Conservation (phyloP, 2,113 vertebrate species). For the Muntiacus muntjak region DNA sequence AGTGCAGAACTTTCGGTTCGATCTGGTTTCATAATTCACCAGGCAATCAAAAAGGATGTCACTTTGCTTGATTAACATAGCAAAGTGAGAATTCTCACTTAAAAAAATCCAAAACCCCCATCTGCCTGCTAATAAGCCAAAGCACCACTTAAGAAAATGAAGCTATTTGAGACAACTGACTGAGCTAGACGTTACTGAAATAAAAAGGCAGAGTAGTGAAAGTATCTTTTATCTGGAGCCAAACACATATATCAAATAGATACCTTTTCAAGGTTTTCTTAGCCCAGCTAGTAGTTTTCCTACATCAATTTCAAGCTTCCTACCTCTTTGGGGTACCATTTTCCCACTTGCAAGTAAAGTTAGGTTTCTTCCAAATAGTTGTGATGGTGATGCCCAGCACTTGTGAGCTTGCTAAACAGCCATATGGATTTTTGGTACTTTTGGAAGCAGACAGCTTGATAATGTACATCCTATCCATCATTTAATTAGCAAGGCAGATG, state of each 20-base stretch:
- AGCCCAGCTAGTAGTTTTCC: not conserved
- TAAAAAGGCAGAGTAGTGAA: not conserved
- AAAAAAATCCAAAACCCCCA: not conserved
- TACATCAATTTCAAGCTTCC: not conserved
- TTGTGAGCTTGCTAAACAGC: conserved; percentile 51
- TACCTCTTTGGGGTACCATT: not conserved
- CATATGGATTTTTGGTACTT: conserved; percentile 43
- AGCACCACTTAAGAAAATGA: not conserved
- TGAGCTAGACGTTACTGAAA: not conserved
- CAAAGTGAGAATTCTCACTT: conserved; percentile 35
- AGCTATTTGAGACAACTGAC: not conserved
- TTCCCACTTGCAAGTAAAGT: not conserved
- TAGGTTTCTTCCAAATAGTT: conserved; percentile 44
- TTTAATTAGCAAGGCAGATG: conserved; percentile 19
- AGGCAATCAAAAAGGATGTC: not conserved
- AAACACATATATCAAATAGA: not conserved
- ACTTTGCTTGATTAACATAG: not conserved
- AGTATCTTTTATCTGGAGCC: not conserved
- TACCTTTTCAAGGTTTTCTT: not conserved
- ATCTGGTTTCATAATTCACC: not conserved
- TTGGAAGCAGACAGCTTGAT: conserved; percentile 12
- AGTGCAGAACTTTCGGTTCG: not conserved
- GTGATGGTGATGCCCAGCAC: not conserved
- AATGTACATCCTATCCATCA: not conserved
- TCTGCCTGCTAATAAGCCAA: not conserved